Conservation (phyloP, 2,113 vertebrate species). For the Neolamprologus variostigma region DNA sequence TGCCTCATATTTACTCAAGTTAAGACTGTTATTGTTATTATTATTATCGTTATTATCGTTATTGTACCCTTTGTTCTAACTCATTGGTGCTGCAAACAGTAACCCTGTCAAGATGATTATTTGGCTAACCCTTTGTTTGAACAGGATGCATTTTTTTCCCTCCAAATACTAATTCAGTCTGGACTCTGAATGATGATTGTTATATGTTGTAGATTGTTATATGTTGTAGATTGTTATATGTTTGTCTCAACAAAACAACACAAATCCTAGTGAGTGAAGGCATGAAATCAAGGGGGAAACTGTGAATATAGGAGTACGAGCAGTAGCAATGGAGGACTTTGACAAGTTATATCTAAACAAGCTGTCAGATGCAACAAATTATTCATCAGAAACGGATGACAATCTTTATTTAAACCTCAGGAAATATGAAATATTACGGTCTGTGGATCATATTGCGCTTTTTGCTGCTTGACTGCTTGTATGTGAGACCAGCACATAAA, state of each 20-base stretch:
- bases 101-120: neutral
- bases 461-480: neutral
- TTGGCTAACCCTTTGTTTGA: neutral
- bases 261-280: neutral
- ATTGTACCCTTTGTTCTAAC: neutral
- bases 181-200: neutral
- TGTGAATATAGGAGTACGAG: neutral
- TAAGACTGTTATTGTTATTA: fast-evolving
- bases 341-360: neutral
- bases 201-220: neutral
- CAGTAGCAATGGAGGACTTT: neutral
- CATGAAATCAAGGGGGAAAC: fast-evolving
- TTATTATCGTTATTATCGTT: neutral
- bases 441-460: neutral
- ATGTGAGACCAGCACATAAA: neutral
- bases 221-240: neutral
- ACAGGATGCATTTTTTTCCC: fast-evolving
- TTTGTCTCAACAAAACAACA: neutral
- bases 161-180: neutral
- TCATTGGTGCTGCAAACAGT: neutral
- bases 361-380: neutral
- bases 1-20: neutral
- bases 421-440: neutral
- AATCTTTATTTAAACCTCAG: neutral
- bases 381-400: neutral